A percentile compares a stretch with the other conserved stretches of the same genome.
phyloP scores from a whole-genome alignment of 2,888 invertebrate genomes.

The Anaspis maculata region DNA sequence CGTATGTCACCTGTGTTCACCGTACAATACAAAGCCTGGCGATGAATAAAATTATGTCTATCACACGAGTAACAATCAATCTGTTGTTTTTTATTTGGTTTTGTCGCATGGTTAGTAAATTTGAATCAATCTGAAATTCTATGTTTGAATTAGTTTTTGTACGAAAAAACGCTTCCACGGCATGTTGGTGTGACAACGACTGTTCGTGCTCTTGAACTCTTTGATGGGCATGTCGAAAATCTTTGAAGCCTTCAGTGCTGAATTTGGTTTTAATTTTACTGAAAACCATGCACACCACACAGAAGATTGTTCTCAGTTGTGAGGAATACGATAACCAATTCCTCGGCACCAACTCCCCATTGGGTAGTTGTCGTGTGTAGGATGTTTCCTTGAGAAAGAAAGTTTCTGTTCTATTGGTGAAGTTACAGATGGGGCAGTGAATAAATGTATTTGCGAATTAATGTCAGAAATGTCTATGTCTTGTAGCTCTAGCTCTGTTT shows the following conservation, averaged over 20 bases:
- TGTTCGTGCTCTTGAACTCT: not conserved
- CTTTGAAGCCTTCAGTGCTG: not conserved
- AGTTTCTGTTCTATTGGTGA: not conserved
- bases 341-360: not conserved
- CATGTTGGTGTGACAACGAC: not conserved
- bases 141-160: constrained; percentile 1
- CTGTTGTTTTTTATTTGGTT: not conserved
- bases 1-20: too few relatives aligned
- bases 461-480: too few relatives aligned
- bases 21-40: not conserved
- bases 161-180: not conserved
- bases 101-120: not conserved
- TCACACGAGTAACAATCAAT: not conserved
- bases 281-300: not conserved
- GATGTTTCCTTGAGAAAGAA: not conserved
- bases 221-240: not conserved
- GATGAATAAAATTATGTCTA: constrained; percentile 1
- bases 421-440: not conserved
- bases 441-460: not conserved
- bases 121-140: not conserved
- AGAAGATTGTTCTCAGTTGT: not conserved
- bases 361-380: not conserved
- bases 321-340: not conserved
- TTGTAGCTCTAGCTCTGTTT: too few relatives aligned
- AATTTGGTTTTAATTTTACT: not conserved